These are phyloP conservation scores for Pangasius krempfi DNA, from an alignment of 2,797 vertebrate genomes.

Conservation along the genomic window DNA sequence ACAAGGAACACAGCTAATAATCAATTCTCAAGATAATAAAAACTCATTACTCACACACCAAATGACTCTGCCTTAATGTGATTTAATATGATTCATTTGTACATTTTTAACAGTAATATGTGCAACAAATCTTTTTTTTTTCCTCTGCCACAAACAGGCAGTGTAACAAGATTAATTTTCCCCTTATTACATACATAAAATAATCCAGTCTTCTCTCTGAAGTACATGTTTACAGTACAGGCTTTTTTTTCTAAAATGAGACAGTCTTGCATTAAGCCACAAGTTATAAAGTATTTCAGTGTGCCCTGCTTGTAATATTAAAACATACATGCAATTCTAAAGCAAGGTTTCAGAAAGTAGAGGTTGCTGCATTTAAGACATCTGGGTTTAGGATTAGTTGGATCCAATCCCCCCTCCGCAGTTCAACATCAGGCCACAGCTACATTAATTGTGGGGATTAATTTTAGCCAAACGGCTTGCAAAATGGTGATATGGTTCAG, in stretches of 20 bases:
- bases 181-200: constrained; percentile 72
- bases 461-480: not conserved
- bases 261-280: constrained; percentile 74
- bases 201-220: constrained; percentile 74
- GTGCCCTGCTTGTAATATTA: constrained; percentile 63
- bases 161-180: constrained; percentile 67
- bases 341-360: constrained; percentile 7
- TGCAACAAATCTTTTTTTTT: constrained; percentile 69
- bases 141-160: constrained; percentile 59
- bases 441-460: not conserved
- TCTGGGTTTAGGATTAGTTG: not conserved
- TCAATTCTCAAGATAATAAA: not conserved
- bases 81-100: constrained; percentile 76
- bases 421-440: too few species aligned
- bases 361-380: not conserved
- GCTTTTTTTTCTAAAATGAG: constrained; percentile 67
- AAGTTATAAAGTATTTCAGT: constrained; percentile 65
- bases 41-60: not conserved
- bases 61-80: constrained; percentile 54
- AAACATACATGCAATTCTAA: constrained; percentile 48
- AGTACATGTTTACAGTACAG: constrained; percentile 74
- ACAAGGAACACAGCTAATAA: not conserved
- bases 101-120: constrained; percentile 71
- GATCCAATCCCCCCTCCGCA: not conserved
- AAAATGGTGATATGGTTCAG: not conserved